Percentiles rank a stretch among this genome's conserved stretches.
These are phyloP conservation scores for Hoplostethus atlanticus DNA, from an alignment of 2,797 vertebrate genomes.

Conservation along the genomic window DNA sequence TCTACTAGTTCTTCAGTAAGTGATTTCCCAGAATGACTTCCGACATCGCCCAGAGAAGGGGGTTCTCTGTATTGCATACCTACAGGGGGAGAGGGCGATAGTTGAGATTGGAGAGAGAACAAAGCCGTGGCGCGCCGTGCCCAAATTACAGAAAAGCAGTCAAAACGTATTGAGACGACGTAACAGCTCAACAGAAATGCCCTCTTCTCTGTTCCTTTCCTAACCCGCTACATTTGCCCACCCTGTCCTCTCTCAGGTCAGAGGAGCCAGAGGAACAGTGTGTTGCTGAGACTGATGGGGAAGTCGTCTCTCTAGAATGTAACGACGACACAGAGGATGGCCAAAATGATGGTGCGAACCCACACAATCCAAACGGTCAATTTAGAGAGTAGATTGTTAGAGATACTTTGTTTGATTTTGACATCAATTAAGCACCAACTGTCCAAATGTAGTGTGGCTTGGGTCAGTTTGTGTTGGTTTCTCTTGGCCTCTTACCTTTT, in stretches of 20 bases:
- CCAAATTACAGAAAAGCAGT: too few species aligned
- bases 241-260: slow-evolving; percentile 57
- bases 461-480: background rate
- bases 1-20: too few species aligned
- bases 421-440: too few species aligned
- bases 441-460: background rate
- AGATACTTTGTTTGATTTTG: too few species aligned
- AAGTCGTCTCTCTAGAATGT: slow-evolving; percentile 41
- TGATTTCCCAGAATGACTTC: too few species aligned
- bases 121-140: too few species aligned
- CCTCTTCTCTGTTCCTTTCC: background rate
- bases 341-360: slow-evolving; percentile 68
- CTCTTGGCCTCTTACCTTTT: background rate
- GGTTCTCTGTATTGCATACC: too few species aligned
- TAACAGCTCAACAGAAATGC: background rate
- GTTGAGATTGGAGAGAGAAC: too few species aligned
- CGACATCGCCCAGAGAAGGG: too few species aligned
- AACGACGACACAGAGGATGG: slow-evolving; percentile 53
- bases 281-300: slow-evolving; percentile 32
- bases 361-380: background rate
- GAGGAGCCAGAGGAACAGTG: slow-evolving; percentile 59
- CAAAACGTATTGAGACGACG: background rate
- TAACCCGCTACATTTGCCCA: background rate
- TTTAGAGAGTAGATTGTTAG: background rate
- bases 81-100: too few species aligned